phyloP scores from a whole-genome alignment of 2,113 vertebrate genomes.

The Rhinoderma darwinii region DNA sequence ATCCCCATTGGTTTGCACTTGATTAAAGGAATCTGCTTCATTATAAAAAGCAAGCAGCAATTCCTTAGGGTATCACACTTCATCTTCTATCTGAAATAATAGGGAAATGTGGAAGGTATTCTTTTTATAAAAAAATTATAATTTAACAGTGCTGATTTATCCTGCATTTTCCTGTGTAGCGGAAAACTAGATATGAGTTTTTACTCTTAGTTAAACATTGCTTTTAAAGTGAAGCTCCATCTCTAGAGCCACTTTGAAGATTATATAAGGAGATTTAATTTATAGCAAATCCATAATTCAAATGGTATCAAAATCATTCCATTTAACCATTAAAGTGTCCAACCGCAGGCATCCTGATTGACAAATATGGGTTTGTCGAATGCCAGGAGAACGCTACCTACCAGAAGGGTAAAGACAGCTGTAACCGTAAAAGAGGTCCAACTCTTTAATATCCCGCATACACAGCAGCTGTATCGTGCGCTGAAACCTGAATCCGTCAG shows the following conservation, averaged over 20 bases:
- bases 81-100: slow-evolving; percentile 65
- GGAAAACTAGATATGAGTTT: background rate
- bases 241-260: background rate
- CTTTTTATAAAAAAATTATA: slow-evolving; percentile 33
- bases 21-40: slow-evolving; percentile 69
- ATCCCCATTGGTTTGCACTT: slow-evolving; percentile 63
- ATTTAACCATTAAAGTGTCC: too few species aligned
- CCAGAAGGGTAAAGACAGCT: too few species aligned
- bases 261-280: background rate
- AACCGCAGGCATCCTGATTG: too few species aligned
- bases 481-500: too few species aligned
- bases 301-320: background rate
- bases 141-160: background rate
- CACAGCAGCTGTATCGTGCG: too few species aligned
- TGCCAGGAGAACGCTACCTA: too few species aligned
- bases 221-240: background rate
- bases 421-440: too few species aligned
- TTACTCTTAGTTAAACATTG: background rate
- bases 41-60: slow-evolving; percentile 66
- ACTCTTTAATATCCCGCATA: too few species aligned
- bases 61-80: slow-evolving; percentile 61
- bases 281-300: background rate
- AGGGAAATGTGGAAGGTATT: slow-evolving; percentile 53
- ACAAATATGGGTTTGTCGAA: too few species aligned
- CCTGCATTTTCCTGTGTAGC: background rate